Evolutionary conservation across 2,888 invertebrate genomes (phyloP).

Genomic region (Antitype chi): DNA sequence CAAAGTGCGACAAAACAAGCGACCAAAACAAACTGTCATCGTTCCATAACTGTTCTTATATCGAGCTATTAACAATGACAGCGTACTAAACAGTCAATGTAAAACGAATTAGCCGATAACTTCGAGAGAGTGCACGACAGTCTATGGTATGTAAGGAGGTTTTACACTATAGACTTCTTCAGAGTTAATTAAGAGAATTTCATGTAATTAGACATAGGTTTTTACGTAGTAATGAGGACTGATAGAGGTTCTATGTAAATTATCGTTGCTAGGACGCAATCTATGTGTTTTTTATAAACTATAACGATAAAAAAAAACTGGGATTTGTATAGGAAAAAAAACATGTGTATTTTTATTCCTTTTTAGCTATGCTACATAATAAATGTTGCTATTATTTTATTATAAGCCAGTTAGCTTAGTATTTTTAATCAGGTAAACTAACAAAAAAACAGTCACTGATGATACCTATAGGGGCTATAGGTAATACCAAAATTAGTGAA

Average conservation of each 20-base stretch:
- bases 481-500: too few relatives aligned
- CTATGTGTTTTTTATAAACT: constrained; percentile 27
- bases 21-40: neutral
- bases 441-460: too few relatives aligned
- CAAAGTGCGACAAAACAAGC: constrained; percentile 23
- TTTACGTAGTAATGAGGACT: constrained; percentile 63
- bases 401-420: too few relatives aligned
- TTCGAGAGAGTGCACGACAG: neutral
- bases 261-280: constrained; percentile 36
- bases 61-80: neutral
- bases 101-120: neutral
- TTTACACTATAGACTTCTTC: constrained; percentile 51
- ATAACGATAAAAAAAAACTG: constrained; percentile 19
- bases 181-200: constrained; percentile 64
- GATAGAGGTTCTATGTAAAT: constrained; percentile 57
- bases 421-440: too few relatives aligned
- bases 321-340: constrained; percentile 14
- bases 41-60: constrained; percentile 20
- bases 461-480: too few relatives aligned
- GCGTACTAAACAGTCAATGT: neutral
- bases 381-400: too few relatives aligned
- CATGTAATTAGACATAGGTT: constrained; percentile 67
- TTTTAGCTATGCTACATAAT: too few relatives aligned
- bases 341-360: neutral
- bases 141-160: constrained; percentile 11